Conservation (phyloP, 2,797 vertebrate genomes). For the Petrocephalus sullivani region DNA sequence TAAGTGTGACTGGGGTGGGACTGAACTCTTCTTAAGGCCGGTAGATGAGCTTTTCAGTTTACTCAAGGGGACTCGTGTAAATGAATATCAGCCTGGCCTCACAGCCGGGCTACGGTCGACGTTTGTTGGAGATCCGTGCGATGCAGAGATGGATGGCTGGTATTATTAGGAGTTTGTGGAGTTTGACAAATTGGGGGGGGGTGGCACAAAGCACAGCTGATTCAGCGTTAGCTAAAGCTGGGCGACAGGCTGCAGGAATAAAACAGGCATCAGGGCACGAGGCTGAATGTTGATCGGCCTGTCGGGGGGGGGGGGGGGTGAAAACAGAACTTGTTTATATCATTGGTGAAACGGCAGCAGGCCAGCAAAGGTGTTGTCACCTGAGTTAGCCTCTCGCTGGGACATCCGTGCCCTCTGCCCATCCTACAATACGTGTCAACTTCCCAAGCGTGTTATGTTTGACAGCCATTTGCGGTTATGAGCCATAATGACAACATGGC, state of each 20-base stretch:
- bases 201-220: background rate
- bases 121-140: background rate
- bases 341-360: background rate
- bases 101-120: background rate
- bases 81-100: background rate
- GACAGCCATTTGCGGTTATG: background rate
- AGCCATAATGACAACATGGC: background rate
- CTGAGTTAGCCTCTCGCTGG: background rate
- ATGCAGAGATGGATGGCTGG: background rate
- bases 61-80: background rate
- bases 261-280: background rate
- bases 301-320: background rate
- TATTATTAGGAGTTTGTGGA: background rate
- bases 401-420: background rate
- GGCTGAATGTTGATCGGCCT: background rate
- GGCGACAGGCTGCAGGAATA: background rate
- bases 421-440: background rate
- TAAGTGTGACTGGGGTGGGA: background rate
- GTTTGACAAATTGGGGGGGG: background rate
- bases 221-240: background rate
- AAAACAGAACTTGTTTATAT: background rate
- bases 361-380: background rate
- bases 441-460: background rate
- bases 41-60: background rate
- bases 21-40: too few species aligned